Evolutionary conservation across 2,113 vertebrate genomes (phyloP).

Genomic region (Ranitomeya imitator): DNA sequence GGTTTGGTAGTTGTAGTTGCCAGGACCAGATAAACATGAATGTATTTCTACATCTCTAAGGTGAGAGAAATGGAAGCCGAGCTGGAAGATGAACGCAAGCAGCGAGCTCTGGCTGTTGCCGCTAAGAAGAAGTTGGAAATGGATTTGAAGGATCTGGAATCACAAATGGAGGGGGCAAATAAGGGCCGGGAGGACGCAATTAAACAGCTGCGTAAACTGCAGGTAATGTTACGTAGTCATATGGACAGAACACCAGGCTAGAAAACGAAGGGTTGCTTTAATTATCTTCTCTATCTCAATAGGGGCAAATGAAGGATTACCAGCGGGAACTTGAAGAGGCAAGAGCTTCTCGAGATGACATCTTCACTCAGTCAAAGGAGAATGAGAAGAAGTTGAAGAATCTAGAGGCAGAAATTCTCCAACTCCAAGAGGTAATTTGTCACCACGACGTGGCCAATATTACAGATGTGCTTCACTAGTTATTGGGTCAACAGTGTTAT

Average conservation of each 20-base stretch:
- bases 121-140: slow-evolving; percentile 97
- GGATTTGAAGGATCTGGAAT: slow-evolving; percentile 93
- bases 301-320: slow-evolving; percentile 98
- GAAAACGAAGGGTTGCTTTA: not conserved
- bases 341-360: slow-evolving; percentile 91
- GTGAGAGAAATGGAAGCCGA: slow-evolving; percentile 95
- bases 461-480: not conserved
- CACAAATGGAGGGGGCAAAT: slow-evolving; percentile 91
- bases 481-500: not conserved
- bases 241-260: not conserved
- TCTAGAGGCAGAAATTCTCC: slow-evolving; percentile 92
- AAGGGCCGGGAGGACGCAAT: slow-evolving; percentile 95
- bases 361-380: slow-evolving; percentile 95
- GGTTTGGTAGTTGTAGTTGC: not conserved
- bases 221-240: slow-evolving; percentile 72
- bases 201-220: slow-evolving; percentile 92
- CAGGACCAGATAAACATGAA: not conserved
- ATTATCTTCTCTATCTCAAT: not conserved
- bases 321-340: slow-evolving; percentile 96
- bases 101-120: slow-evolving; percentile 87
- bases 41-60: slow-evolving; percentile 63
- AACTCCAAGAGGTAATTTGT: slow-evolving; percentile 87
- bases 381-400: slow-evolving; percentile 96
- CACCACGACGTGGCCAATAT: not conserved
- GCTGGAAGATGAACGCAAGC: slow-evolving; percentile 95